These are phyloP conservation scores for Calameuta idolon DNA, from an alignment of 2,888 invertebrate species.

Conservation along the genomic window DNA sequence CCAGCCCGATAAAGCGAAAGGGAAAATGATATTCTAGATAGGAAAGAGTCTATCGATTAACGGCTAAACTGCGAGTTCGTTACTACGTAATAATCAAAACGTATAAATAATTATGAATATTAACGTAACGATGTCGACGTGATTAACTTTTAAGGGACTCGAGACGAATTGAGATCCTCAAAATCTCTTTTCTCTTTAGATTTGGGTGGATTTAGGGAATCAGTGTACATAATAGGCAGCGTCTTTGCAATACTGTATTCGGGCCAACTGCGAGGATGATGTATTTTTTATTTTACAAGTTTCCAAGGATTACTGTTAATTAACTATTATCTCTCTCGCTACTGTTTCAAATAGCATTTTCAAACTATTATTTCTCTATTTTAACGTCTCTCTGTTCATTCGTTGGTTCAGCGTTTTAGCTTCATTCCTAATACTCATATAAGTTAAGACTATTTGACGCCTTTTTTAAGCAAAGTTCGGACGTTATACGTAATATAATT, in stretches of 20 bases:
- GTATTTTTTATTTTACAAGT: constrained; percentile 32
- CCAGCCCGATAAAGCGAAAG: background rate
- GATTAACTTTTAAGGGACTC: background rate
- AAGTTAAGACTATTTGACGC: background rate
- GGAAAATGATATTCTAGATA: background rate
- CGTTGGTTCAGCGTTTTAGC: background rate
- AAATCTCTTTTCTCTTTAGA: background rate
- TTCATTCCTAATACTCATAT: background rate
- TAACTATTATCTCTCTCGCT: constrained; percentile 20
- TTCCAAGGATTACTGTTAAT: constrained; percentile 22
- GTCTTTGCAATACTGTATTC: constrained; percentile 30
- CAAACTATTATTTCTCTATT: constrained; percentile 4
- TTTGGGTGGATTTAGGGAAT: constrained; percentile 1
- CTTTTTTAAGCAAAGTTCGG: background rate
- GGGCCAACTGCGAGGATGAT: constrained; percentile 13
- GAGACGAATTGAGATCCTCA: background rate
- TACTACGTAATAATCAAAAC: constrained; percentile 2
- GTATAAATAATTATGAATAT: background rate
- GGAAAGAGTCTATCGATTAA: background rate
- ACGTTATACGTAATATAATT: background rate
- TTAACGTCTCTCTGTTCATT: background rate
- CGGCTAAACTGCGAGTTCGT: background rate
- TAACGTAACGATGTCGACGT: background rate
- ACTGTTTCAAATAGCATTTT: constrained; percentile 26
- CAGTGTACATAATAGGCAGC: constrained; percentile 30